Percentiles rank a stretch among this genome's conserved stretches.
These are phyloP conservation scores for Tanytarsus gracilentus DNA, from an alignment of 2,888 invertebrate species.

Conservation along the genomic window DNA sequence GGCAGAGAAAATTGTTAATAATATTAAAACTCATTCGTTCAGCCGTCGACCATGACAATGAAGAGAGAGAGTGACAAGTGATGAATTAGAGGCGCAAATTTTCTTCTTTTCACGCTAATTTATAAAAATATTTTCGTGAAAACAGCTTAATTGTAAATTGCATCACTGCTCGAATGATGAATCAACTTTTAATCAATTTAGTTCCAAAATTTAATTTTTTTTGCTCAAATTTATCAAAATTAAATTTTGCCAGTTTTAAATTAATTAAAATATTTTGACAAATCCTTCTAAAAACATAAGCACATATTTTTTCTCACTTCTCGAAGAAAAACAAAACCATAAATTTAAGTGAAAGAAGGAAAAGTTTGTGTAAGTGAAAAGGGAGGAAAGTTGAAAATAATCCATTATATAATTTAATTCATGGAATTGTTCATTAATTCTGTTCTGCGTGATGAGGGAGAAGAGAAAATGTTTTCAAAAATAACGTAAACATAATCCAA, in stretches of 20 bases:
- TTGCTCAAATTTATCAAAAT: background rate
- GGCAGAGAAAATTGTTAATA: background rate
- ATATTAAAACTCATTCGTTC: conserved; percentile 18
- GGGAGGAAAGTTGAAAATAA: background rate
- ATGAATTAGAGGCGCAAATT: conserved; percentile 18
- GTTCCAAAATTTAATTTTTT: conserved; percentile 14
- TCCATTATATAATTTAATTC: conserved; percentile 5
- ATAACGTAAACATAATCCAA: background rate
- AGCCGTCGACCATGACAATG: background rate
- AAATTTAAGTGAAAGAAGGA: conserved; percentile 14
- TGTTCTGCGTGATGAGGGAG: background rate
- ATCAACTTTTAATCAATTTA: conserved; percentile 28
- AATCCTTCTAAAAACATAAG: too few relatives aligned
- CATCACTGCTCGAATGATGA: conserved; percentile 4
- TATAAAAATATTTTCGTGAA: background rate
- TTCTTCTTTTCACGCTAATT: conserved; percentile 2
- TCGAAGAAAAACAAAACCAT: conserved; percentile 12
- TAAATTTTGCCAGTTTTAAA: background rate
- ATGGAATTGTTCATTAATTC: conserved; percentile 8
- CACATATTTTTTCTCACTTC: background rate
- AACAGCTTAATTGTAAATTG: conserved; percentile 13
- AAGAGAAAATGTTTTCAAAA: background rate
- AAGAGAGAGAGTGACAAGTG: conserved; percentile 3
- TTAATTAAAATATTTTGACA: too few relatives aligned
- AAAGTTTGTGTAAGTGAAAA: background rate